Conservation (phyloP, 2,888 invertebrate species). For the Chrysolina americana region DNA sequence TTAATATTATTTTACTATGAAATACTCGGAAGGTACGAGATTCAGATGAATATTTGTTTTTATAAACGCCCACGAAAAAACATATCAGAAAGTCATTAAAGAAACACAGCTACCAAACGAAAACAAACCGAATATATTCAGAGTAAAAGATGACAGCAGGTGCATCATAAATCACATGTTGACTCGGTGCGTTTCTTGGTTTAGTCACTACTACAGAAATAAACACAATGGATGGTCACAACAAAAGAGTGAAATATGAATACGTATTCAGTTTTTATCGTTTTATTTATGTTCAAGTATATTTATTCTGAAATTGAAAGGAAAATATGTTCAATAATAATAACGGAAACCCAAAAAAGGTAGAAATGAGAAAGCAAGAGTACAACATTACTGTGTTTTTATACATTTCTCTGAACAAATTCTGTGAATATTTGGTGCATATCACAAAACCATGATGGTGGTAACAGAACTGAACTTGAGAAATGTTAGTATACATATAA, state of each 20-base stretch:
- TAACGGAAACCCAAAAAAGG: not conserved
- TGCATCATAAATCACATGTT: conserved; percentile 30
- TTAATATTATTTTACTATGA: not conserved
- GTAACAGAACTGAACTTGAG: no score
- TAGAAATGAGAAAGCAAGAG: no score
- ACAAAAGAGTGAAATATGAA: conserved; percentile 14
- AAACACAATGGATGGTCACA: conserved; percentile 26
- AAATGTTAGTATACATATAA: no score
- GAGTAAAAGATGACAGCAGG: conserved; percentile 36
- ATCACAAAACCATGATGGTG: no score
- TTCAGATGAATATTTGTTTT: conserved; percentile 26
- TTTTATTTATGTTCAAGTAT: not conserved
- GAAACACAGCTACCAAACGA: conserved; percentile 27
- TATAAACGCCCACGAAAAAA: conserved; percentile 28
- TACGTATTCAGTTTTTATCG: not conserved
- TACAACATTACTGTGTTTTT: no score
- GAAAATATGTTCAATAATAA: not conserved
- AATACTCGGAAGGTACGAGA: not conserved
- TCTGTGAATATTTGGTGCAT: no score
- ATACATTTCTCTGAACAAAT: no score
- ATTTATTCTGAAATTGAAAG: not conserved
- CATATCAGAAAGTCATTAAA: conserved; percentile 37
- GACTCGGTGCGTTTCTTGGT: conserved; percentile 17
- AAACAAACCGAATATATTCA: conserved; percentile 25
- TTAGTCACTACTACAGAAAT: conserved; percentile 30